Percentiles rank a stretch among this genome's conserved stretches.
Conservation (phyloP, 2,113 vertebrate species). For the Muscicapa adusta region DNA sequence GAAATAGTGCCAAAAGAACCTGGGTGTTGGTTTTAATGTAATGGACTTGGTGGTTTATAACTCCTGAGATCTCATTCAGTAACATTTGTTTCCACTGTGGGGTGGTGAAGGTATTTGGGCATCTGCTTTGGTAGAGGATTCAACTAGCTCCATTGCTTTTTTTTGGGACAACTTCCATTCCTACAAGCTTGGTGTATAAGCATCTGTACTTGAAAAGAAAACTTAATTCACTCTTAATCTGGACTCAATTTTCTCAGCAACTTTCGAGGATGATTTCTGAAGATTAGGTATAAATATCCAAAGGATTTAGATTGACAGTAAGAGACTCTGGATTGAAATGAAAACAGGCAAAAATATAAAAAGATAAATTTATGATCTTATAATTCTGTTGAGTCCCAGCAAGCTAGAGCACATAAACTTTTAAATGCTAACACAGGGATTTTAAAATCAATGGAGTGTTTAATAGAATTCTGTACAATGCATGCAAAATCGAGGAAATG, state of each 20-base stretch:
- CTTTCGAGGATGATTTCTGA: background rate
- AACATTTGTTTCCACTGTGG: background rate
- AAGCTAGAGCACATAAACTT: slow-evolving; percentile 38
- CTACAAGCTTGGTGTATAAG: background rate
- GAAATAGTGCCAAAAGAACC: background rate
- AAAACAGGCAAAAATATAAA: background rate
- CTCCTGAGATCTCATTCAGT: background rate
- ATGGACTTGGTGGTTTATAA: background rate
- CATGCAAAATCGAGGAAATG: background rate
- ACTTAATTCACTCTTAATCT: background rate
- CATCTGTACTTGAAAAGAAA: background rate
- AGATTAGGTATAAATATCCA: background rate
- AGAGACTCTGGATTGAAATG: background rate
- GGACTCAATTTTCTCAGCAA: background rate
- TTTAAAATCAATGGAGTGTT: slow-evolving; percentile 67
- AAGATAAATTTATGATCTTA: background rate
- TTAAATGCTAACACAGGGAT: slow-evolving; percentile 56
- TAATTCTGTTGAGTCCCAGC: slow-evolving; percentile 15
- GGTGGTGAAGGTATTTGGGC: background rate
- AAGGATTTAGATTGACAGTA: background rate
- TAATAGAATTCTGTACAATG: slow-evolving; percentile 50
- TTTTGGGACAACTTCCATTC: background rate
- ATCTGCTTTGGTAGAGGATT: background rate
- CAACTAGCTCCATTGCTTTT: background rate
- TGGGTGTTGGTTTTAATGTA: background rate